These are phyloP conservation scores for Enteromius anoplus DNA, from an alignment of 2,797 vertebrate genomes.

Conservation along the genomic window DNA sequence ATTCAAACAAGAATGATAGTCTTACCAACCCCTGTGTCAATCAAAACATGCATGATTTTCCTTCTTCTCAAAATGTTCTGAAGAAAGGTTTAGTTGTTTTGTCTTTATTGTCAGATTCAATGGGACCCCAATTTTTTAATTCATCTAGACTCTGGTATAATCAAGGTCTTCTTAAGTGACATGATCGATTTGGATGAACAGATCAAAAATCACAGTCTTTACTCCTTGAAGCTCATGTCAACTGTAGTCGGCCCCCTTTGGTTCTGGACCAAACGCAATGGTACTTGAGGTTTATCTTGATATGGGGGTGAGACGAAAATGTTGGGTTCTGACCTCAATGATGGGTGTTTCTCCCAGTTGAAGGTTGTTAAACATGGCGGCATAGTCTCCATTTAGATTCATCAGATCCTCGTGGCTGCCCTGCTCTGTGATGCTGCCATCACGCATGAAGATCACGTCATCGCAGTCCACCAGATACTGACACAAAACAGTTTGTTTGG, in stretches of 20 bases:
- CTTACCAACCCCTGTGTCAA: background rate
- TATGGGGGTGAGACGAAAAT: background rate
- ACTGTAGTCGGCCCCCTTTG: too few relatives aligned
- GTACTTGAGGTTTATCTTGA: background rate
- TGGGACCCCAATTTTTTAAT: background rate
- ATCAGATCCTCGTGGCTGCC: slow-evolving; percentile 90
- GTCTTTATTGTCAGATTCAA: background rate
- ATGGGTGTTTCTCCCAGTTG: slow-evolving; percentile 88
- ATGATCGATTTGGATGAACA: background rate
- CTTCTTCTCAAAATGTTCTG: background rate
- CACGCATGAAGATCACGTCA: slow-evolving; percentile 91
- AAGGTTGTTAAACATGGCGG: slow-evolving; percentile 90
- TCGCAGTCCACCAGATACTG: slow-evolving; percentile 93
- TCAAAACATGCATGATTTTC: background rate
- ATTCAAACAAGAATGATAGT: background rate
- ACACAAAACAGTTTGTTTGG: background rate
- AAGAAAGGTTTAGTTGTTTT: background rate
- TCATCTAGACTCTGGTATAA: background rate
- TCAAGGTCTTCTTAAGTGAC: background rate
- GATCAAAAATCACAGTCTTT: background rate
- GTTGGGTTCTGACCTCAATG: slow-evolving; percentile 78
- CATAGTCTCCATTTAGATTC: slow-evolving; percentile 89
- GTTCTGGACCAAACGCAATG: background rate
- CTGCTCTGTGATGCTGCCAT: slow-evolving; percentile 87
- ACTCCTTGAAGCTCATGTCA: background rate